phyloP scores from a whole-genome alignment of 1,140 invertebrate species.

The Linepithema humile region DNA sequence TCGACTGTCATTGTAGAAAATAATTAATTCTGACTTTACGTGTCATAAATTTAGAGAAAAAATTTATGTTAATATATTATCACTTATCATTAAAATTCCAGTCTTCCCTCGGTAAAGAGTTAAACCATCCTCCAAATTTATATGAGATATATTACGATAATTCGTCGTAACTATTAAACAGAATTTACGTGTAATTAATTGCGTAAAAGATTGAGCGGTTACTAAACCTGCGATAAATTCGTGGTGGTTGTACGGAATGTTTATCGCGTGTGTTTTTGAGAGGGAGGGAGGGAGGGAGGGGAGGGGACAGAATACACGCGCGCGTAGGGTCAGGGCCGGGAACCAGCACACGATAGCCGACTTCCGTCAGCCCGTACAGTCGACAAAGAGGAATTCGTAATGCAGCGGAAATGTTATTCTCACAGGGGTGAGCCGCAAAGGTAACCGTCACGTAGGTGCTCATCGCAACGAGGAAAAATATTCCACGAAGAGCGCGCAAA shows the following conservation, averaged over 20 bases:
- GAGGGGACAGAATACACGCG: slow-evolving; percentile 29
- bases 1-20: background rate
- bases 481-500: background rate
- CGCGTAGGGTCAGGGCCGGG: slow-evolving; percentile 68
- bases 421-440: slow-evolving; percentile 59
- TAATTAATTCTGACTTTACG: background rate
- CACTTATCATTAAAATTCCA: background rate
- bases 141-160: background rate
- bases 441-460: slow-evolving; percentile 59
- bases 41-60: background rate
- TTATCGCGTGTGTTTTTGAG: slow-evolving; percentile 22
- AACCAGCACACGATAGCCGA: slow-evolving; percentile 63
- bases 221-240: slow-evolving; percentile 17
- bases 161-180: background rate
- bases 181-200: slow-evolving; percentile 4
- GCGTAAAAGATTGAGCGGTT: background rate
- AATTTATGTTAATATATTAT: background rate
- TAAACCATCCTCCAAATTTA: background rate
- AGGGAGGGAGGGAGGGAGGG: background rate
- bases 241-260: slow-evolving; percentile 19
- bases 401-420: slow-evolving; percentile 70
- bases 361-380: slow-evolving; percentile 70
- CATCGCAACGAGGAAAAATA: slow-evolving; percentile 40
- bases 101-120: background rate
- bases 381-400: slow-evolving; percentile 72